Percentiles rank a stretch among this genome's conserved stretches.
Evolutionary conservation across 2,888 invertebrate genomes (phyloP).

Genomic region (Chaetogeoica ovagalla): DNA sequence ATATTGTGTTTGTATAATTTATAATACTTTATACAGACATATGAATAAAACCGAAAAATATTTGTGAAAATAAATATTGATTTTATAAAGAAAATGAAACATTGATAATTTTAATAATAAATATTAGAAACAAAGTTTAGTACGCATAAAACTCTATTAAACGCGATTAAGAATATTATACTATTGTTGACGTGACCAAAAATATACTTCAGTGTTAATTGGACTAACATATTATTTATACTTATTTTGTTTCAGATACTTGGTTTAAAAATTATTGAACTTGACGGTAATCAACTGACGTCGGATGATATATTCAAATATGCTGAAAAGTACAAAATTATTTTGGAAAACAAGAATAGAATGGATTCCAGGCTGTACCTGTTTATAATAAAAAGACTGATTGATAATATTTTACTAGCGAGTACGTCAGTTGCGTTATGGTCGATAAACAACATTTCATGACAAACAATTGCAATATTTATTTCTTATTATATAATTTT

Average conservation of each 20-base stretch:
- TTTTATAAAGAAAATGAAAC: too few relatives aligned
- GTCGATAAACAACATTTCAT: background rate
- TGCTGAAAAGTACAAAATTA: constrained; percentile 32
- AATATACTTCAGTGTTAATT: background rate
- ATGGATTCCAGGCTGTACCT: background rate
- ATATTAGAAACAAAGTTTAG: too few relatives aligned
- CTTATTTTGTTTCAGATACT: constrained; percentile 22
- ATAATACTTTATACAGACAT: too few relatives aligned
- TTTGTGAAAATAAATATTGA: too few relatives aligned
- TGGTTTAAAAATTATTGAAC: constrained; percentile 39
- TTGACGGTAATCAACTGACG: constrained; percentile 9
- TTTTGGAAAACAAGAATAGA: constrained; percentile 35
- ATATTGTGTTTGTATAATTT: too few relatives aligned
- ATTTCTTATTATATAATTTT: too few relatives aligned
- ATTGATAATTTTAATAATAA: too few relatives aligned
- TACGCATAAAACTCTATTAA: too few relatives aligned
- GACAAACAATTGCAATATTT: too few relatives aligned
- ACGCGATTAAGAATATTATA: too few relatives aligned
- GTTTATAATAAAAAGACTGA: constrained; percentile 26
- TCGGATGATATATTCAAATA: constrained; percentile 14
- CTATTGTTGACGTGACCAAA: too few relatives aligned
- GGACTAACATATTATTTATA: background rate
- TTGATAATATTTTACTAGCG: constrained; percentile 26
- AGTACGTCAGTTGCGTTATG: constrained; percentile 17
- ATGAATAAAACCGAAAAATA: too few relatives aligned